Evolutionary conservation across 2,888 invertebrate genomes (phyloP), one percentile per base, ranked within the genome.

Genomic region (Thecocarcelia acutangulata): DNA sequence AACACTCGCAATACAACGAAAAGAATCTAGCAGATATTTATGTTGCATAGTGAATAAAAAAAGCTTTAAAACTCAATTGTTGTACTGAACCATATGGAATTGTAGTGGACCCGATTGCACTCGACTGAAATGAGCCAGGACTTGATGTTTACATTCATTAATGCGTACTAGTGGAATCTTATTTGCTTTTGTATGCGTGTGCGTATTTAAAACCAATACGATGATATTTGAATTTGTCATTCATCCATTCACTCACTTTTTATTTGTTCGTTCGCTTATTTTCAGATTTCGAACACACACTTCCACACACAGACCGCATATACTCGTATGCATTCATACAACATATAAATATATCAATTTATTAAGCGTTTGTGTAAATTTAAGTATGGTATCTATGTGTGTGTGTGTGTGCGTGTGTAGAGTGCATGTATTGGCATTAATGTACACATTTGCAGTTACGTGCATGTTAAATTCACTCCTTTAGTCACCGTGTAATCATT

Each of bases 111-210:
- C 54, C 54, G 17, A 69, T 24, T 54, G 44, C 61, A 76, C 37
- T 76, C 46, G 61, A 19, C 46, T 46, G 21, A 54, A 76, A 76
- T 61, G 54, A 61, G 54, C 59, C 69, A 44, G 61, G 56, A 70
- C 21, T 61, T 68, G 28, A 61, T 76, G 73, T 79, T 78, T 80
- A 69, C 75, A 70, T 78, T 80, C 72, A 70, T 84, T 80, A 78
- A 68, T 80, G 83, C 82, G 63, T 75, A 69, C 66, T 76, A 69
- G 75, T 70, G 48, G 56, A 73, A 59, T 76, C 80, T 54, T 81
- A 77, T 81, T 81, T 81, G 72, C 37, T 59, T 63, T 73, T 48
- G 44, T 81, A 68, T 77, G 61, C 46, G 61, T 69, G 72, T 69
- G 72, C 56, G 56, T 72, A 50, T 63, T 68, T 37, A 63, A 80